Percentiles rank a stretch among this genome's conserved stretches.
phyloP scores from a whole-genome alignment of 2,797 vertebrate species.

The Pangasius djambal region DNA sequence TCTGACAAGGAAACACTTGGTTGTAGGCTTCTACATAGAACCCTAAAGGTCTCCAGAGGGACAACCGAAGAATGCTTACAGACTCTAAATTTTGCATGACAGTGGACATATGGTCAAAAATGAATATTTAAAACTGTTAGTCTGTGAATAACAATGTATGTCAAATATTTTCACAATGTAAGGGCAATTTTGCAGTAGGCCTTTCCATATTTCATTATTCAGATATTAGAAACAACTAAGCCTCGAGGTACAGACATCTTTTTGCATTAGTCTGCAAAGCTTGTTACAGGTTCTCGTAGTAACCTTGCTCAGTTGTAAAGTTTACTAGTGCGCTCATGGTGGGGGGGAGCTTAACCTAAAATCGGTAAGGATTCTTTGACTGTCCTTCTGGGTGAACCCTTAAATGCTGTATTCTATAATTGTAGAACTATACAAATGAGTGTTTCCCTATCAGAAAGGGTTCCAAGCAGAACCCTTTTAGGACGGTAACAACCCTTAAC shows the following conservation, averaged over 20 bases:
- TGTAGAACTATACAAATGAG: neutral
- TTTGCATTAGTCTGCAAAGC: neutral
- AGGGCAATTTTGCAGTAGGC: neutral
- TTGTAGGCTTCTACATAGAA: neutral
- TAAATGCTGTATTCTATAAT: neutral
- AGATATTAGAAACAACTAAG: neutral
- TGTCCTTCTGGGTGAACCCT: neutral
- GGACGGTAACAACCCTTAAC: neutral
- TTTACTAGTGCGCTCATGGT: neutral
- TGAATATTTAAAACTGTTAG: neutral
- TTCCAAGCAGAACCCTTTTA: neutral
- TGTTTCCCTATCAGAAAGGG: neutral
- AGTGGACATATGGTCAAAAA: neutral
- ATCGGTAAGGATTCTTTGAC: neutral
- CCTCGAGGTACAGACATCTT: neutral
- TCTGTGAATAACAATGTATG: neutral
- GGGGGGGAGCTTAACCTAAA: neutral
- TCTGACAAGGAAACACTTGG: neutral
- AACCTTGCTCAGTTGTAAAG: constrained; percentile 8
- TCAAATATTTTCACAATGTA: neutral
- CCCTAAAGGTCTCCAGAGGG: neutral
- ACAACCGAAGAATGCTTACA: neutral
- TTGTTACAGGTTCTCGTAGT: neutral
- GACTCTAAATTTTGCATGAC: neutral
- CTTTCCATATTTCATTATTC: neutral